Evolutionary conservation across 2,113 vertebrate species (phyloP).

Genomic region (Orcinus orca): DNA sequence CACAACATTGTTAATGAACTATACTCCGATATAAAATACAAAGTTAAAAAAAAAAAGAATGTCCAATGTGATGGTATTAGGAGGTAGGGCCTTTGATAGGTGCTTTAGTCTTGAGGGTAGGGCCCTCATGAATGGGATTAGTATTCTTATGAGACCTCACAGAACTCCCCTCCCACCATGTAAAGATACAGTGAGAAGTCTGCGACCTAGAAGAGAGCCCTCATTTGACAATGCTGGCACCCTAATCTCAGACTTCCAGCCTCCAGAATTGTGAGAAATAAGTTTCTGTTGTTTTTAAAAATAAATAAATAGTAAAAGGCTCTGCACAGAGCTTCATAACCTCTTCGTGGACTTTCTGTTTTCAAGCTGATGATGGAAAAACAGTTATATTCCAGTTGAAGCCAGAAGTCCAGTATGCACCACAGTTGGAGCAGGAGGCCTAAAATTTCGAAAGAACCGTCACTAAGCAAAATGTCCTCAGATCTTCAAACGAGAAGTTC

Average conservation of each 20-base stretch:
- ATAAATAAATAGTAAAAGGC: no score
- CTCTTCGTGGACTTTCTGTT: slow-evolving; percentile 97
- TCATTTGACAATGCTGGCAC: neutral
- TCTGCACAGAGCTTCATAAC: slow-evolving; percentile 95
- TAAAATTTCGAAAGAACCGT: slow-evolving; percentile 81
- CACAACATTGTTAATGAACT: neutral
- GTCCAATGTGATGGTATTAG: neutral
- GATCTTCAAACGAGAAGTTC: slow-evolving; percentile 73
- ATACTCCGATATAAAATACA: neutral
- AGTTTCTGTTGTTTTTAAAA: neutral
- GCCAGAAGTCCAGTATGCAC: slow-evolving; percentile 91
- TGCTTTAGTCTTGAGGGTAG: neutral
- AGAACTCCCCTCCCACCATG: neutral
- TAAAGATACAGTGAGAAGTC: neutral
- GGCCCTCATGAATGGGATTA: neutral
- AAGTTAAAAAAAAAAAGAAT: neutral
- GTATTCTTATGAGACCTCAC: neutral
- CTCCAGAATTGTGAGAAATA: neutral
- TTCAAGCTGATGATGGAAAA: slow-evolving; percentile 97
- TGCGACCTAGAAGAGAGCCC: neutral
- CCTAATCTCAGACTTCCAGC: neutral
- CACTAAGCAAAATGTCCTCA: slow-evolving; percentile 82
- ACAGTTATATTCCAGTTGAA: slow-evolving; percentile 97
- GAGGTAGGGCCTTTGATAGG: neutral
- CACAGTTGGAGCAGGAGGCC: slow-evolving; percentile 86